phyloP scores from a whole-genome alignment of 2,113 vertebrate species.

The Sinocyclocheilus rhinocerous region DNA sequence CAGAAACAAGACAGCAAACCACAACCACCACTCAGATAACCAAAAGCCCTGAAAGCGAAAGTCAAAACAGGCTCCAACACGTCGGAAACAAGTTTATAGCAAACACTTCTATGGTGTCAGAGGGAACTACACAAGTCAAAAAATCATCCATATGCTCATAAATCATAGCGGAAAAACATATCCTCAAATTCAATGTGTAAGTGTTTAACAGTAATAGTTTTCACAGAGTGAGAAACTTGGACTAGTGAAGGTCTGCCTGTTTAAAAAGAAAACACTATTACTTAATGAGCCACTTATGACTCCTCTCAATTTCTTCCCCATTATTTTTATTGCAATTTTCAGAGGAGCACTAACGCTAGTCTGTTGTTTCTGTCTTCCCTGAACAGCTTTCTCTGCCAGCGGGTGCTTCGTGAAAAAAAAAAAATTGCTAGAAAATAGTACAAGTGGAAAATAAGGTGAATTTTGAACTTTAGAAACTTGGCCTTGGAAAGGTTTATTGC shows the following conservation, averaged over 20 bases:
- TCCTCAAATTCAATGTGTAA: conserved; percentile 8
- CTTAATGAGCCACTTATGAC: conserved; percentile 71
- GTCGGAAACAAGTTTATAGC: background rate
- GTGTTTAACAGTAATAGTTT: conserved; percentile 60
- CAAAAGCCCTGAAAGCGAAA: conserved; percentile 15
- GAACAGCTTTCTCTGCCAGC: conserved; percentile 51
- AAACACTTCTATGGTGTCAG: background rate
- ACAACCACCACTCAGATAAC: conserved; percentile 48
- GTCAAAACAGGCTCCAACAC: conserved; percentile 13
- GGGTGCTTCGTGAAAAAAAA: conserved; percentile 31
- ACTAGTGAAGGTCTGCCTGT: conserved; percentile 40
- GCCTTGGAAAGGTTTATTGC: conserved; percentile 20
- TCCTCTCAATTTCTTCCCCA: conserved; percentile 68
- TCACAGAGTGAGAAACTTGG: conserved; percentile 54
- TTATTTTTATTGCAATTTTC: conserved; percentile 73
- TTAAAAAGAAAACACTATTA: conserved; percentile 70
- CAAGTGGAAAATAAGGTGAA: conserved; percentile 27
- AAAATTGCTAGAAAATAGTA: conserved; percentile 51
- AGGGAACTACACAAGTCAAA: background rate
- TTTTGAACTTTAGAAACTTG: background rate
- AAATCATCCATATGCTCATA: background rate
- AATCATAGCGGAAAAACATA: background rate
- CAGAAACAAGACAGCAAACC: conserved; percentile 61
- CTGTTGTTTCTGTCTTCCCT: conserved; percentile 36
- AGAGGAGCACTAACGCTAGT: conserved; percentile 57